Conservation (phyloP, 2,888 invertebrate genomes). For the Hymenopus coronatus region DNA sequence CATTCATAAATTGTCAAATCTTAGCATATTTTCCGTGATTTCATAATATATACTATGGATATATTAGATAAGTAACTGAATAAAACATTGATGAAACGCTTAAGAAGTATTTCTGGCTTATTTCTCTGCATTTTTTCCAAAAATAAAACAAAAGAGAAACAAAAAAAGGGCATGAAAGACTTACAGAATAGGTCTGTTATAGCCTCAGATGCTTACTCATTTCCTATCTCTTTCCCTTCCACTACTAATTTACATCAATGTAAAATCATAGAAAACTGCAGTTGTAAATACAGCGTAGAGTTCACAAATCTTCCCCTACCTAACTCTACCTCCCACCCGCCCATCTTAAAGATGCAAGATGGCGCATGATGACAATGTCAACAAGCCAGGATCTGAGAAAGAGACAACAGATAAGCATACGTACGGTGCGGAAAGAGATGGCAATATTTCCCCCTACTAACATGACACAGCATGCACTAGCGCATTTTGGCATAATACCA, state of each 20-base stretch:
- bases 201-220: too few species aligned
- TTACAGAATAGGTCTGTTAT: too few species aligned
- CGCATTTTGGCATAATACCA: constrained; percentile 21
- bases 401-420: not conserved
- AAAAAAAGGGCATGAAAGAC: too few species aligned
- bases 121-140: too few species aligned
- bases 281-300: not conserved
- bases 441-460: not conserved
- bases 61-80: too few species aligned
- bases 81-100: too few species aligned
- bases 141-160: too few species aligned
- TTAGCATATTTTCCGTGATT: too few species aligned
- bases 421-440: not conserved
- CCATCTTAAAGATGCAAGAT: constrained; percentile 26
- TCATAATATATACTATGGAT: too few species aligned
- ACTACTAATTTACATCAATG: not conserved
- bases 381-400: constrained; percentile 15
- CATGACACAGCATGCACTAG: not conserved
- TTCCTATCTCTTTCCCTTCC: not conserved
- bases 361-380: constrained; percentile 31
- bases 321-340: not conserved
- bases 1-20: accelerated
- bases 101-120: too few species aligned
- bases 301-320: not conserved
- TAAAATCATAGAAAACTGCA: not conserved